These are phyloP conservation scores for Syrmaticus mikado DNA, from an alignment of 2,113 vertebrate species.

Conservation along the genomic window DNA sequence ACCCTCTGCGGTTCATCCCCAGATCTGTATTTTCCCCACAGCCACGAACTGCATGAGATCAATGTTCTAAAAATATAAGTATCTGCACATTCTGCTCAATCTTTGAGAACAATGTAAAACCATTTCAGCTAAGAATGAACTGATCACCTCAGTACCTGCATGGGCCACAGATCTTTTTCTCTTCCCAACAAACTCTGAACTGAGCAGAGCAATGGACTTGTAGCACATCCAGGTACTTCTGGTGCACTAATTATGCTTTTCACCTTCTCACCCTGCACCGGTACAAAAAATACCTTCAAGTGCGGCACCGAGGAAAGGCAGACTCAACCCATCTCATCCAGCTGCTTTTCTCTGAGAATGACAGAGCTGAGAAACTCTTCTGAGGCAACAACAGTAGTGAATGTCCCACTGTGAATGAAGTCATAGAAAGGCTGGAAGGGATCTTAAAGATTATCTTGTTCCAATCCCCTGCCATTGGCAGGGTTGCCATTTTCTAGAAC, in stretches of 20 bases:
- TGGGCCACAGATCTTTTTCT: conserved; percentile 37
- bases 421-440: too few species aligned
- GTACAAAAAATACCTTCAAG: conserved; percentile 49
- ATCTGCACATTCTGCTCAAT: conserved; percentile 40
- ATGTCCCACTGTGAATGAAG: neutral
- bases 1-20: conserved; percentile 16
- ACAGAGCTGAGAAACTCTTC: neutral
- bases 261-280: conserved; percentile 41
- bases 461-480: too few species aligned
- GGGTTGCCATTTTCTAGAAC: too few species aligned
- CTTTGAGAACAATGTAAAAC: conserved; percentile 12
- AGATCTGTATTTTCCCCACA: neutral
- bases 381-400: neutral
- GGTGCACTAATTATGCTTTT: conserved; percentile 59
- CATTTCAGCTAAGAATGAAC: neutral
- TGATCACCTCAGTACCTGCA: conserved; percentile 16
- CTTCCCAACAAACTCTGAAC: conserved; percentile 53
- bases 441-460: too few species aligned
- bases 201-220: conserved; percentile 58
- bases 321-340: conserved; percentile 3
- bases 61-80: neutral
- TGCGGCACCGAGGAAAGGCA: conserved; percentile 39
- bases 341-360: conserved; percentile 47
- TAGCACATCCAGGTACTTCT: conserved; percentile 42
- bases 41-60: neutral